phyloP scores from a whole-genome alignment of 2,113 vertebrate genomes.

The Pterophyllum scalare region DNA sequence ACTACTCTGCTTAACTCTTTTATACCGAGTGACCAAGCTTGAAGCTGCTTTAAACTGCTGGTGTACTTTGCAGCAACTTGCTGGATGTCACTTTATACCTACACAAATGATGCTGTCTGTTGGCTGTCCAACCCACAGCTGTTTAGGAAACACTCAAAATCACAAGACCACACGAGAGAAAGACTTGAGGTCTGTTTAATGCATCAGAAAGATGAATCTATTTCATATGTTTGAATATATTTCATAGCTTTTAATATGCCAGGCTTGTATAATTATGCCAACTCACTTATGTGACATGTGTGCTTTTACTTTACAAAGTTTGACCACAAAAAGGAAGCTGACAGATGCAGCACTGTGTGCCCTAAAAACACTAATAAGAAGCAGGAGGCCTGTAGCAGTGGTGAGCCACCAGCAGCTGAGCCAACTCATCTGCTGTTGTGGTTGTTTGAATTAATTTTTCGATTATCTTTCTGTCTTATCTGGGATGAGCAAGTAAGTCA shows the following conservation, averaged over 20 bases:
- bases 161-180: neutral
- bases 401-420: neutral
- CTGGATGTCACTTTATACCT: neutral
- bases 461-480: neutral
- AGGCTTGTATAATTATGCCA: rapidly evolving
- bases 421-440: neutral
- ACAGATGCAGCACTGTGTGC: too few species aligned
- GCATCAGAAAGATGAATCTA: rapidly evolving
- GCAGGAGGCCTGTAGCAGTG: neutral
- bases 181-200: neutral
- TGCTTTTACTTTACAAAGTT: neutral
- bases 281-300: neutral
- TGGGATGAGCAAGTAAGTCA: neutral
- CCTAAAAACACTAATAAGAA: too few species aligned
- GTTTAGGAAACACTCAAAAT: neutral
- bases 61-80: neutral
- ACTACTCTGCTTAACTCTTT: neutral
- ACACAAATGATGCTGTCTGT: neutral
- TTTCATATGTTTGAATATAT: rapidly evolving
- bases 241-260: neutral
- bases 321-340: rapidly evolving
- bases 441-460: neutral
- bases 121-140: neutral
- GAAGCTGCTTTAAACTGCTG: rapidly evolving
- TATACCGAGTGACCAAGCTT: neutral